Base-by-base conservation (phyloP, 2,888 invertebrate genomes). In the Glyphotaelius pellucidus region DNA sequence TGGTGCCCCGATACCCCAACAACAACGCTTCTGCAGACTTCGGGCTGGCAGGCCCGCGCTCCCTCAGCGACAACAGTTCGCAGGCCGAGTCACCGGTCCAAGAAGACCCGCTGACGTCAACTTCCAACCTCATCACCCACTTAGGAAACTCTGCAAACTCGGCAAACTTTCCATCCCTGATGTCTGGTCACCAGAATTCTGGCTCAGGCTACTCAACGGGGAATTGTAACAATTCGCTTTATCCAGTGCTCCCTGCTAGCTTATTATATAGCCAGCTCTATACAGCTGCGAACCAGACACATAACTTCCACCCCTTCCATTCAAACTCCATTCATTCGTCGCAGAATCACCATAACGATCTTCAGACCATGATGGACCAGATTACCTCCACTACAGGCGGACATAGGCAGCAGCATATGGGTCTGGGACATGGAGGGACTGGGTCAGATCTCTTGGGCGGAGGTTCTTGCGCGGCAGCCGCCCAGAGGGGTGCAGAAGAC, bases 31-130 rank as follows among this genome's bases (percentile, higher is more conserved):
- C 97, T 94, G 95, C 96, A 2, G 97, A 98, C 94, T 97, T 98
- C 95, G 96, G 97, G 94, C 96, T 97, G 93, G 96, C 96, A 32
- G 97, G 97, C 3, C 98, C 98, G 0, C 96, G 98, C 83, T 98
- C 98, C 25, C 95, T 98, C 47, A 98, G 98, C 94, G 98, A 98
- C 95, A 97, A 98, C 94, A 98, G 98, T 80, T 98, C 98, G 79
- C 97, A 98, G 93, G 98, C 98, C 4, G 98, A 98, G 94, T 98
- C 98, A 80, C 98, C 98, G 2, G 98, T 98, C 30, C 98, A 98
- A 95, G 98, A 98, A 94, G 98, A 98, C 94, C 95, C 97, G 4
- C 95, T 97, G 80, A 96, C 97, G 2, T 96, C 97, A 11, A 94
- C 95, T 7, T 96, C 97, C 9, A 96, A 97, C 94, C 95, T 97